Percentiles rank a stretch among this genome's conserved stretches.
phyloP scores from a whole-genome alignment of 2,113 vertebrate genomes.

The Pelvicachromis taeniatus region DNA sequence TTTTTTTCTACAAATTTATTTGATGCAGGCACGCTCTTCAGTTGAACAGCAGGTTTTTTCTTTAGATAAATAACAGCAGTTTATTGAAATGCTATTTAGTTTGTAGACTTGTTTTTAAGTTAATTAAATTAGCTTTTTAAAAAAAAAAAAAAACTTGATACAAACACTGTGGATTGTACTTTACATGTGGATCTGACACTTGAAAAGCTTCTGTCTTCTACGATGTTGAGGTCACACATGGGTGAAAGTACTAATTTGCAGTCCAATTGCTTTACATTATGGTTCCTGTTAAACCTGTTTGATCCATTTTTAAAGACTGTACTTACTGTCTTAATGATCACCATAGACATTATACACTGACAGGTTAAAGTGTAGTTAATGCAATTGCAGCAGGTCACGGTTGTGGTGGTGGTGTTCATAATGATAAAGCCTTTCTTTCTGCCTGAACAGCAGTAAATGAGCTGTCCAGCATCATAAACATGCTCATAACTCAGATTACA shows the following conservation, averaged over 20 bases:
- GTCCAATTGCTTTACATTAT: not conserved
- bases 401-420: not conserved
- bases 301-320: not conserved
- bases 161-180: not conserved
- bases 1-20: not conserved
- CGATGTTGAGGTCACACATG: not conserved
- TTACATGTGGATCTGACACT: not conserved
- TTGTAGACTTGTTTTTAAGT: not conserved
- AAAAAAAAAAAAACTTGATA: not conserved
- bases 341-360: not conserved
- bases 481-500: conserved; percentile 66
- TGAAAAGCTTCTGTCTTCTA: not conserved
- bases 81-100: not conserved
- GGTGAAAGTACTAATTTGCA: not conserved
- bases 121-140: not conserved
- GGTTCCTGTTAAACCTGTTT: not conserved
- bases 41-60: not conserved
- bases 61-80: not conserved
- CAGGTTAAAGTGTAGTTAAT: conserved; percentile 11
- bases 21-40: not conserved
- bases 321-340: not conserved
- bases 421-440: conserved; percentile 29
- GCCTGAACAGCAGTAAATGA: conserved; percentile 55
- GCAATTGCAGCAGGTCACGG: conserved; percentile 6
- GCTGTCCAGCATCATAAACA: conserved; percentile 63